Percentiles rank a stretch among this genome's conserved stretches.
Conservation (phyloP, 2,888 invertebrate genomes). For the Acanthosepion pharaonis region DNA sequence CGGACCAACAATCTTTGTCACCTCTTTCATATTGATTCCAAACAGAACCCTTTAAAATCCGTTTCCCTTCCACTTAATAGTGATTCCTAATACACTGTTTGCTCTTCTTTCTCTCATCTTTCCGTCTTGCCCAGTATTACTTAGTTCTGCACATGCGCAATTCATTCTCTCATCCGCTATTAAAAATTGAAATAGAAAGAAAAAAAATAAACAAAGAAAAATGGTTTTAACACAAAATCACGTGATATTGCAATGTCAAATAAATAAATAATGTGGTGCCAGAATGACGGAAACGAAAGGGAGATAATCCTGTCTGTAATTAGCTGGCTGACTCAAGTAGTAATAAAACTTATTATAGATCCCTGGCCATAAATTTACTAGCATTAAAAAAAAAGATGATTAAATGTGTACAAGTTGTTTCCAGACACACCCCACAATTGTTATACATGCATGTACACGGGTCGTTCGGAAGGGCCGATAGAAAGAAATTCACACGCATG, state of each 20-base stretch:
- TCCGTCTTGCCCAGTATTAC: neutral
- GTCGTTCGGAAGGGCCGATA: neutral
- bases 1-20: neutral
- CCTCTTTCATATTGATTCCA: neutral
- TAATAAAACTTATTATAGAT: conserved; percentile 33
- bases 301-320: conserved; percentile 10
- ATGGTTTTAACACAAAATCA: neutral
- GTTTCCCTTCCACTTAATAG: neutral
- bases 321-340: neutral
- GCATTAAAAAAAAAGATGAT: neutral
- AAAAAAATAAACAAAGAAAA: neutral
- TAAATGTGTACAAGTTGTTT: neutral
- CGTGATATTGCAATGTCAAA: neutral
- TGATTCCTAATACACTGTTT: neutral
- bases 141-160: neutral
- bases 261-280: neutral
- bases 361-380: conserved; percentile 1
- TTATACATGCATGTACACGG: neutral
- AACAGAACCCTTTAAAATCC: neutral
- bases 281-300: neutral
- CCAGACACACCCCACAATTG: neutral
- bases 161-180: neutral
- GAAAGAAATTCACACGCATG: neutral
- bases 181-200: neutral
- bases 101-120: neutral